phyloP scores from a whole-genome alignment of 2,888 invertebrate genomes.

The Conus canariensis region DNA sequence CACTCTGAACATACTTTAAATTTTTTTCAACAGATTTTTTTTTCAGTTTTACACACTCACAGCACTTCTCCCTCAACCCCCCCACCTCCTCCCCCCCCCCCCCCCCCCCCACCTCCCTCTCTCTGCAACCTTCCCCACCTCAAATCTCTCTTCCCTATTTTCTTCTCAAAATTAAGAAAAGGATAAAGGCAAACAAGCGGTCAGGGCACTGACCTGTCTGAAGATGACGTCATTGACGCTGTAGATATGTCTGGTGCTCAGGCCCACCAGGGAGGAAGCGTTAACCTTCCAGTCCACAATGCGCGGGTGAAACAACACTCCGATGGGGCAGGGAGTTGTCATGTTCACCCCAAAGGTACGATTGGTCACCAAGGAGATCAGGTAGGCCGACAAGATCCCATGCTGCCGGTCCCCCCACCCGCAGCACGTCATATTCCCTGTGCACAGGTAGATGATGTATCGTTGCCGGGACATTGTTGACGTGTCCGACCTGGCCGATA shows the following conservation, averaged over 20 bases:
- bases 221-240: conserved; percentile 52
- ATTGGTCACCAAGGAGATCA: conserved; percentile 55
- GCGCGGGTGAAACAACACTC: conserved; percentile 51
- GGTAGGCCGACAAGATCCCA: conserved; percentile 57
- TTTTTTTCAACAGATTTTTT: too few relatives aligned
- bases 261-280: conserved; percentile 44
- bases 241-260: conserved; percentile 50
- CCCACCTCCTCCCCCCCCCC: too few relatives aligned
- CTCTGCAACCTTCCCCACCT: too few relatives aligned
- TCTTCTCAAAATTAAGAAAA: too few relatives aligned
- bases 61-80: too few relatives aligned
- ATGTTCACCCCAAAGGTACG: conserved; percentile 56
- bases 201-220: conserved; percentile 35
- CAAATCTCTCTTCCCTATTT: too few relatives aligned
- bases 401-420: conserved; percentile 58
- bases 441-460: conserved; percentile 55
- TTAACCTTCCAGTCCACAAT: conserved; percentile 55
- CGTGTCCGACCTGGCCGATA: not conserved
- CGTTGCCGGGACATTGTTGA: not conserved
- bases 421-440: conserved; percentile 53
- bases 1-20: too few relatives aligned
- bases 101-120: too few relatives aligned
- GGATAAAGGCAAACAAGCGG: too few relatives aligned
- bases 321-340: conserved; percentile 52
- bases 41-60: too few relatives aligned